Evolutionary conservation across 2,797 vertebrate species (phyloP), one percentile per base, ranked within the genome.

Genomic region (Sebastes vulpes): DNA sequence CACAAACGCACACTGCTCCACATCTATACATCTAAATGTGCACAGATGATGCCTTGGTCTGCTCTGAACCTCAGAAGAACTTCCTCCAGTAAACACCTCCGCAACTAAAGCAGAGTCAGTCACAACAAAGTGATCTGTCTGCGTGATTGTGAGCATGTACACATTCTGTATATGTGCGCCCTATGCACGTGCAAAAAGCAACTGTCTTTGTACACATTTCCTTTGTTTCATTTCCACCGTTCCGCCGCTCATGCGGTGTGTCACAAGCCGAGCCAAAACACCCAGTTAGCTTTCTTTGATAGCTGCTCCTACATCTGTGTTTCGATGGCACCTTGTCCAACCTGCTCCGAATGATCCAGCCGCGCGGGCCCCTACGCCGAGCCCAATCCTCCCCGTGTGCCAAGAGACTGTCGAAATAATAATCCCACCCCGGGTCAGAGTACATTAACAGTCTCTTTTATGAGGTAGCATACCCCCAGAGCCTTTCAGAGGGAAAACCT

Each of bases 381-480:
- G 73, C 78, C 8, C 9, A 85, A 67, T 79, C 75, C 81, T 65
- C 66, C 61, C 79, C 1, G 56, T 23, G 38, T 84, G 87, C 89
- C 90, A 86, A 77, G 72, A 90, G 78, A 81, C 89, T 78, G 73
- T 80, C 77, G 29, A 83, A 85, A 92, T 77, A 87, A 89, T 87
- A 91, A 90, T 85, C 84, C 88, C 81, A 78, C 72, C 72, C 63
- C 32, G 6, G 91, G 85, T 90, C 87, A 81, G 81, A 93, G 90
- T 86, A 90, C 87, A 91, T 92, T 92, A 91, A 83, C 75, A 83
- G 78, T 85, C 83, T 86, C 83, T 89, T 92, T 93, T 91, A 92
- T 86, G 88, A 91, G 89, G 77, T 75, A 70, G 64, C 2, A 20
- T 79, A 78, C 75, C 85, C 82, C 78, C 66, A 76, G 68, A 82